phyloP scores from a whole-genome alignment of 2,888 invertebrate genomes.

The Suillia variegata region DNA sequence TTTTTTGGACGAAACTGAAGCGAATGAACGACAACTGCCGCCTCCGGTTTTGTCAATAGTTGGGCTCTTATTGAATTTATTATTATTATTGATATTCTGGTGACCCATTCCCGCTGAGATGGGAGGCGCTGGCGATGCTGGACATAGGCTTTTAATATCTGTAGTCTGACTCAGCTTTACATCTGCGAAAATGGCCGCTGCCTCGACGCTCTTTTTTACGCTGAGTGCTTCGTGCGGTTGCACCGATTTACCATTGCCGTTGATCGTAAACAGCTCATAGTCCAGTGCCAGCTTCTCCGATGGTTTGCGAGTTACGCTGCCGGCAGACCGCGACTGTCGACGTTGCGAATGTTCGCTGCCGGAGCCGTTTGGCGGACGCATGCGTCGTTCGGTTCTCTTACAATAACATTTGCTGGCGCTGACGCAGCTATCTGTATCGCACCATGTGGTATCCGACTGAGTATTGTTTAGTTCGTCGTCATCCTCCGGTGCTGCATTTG shows the following conservation, averaged over 20 bases:
- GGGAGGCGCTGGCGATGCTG: slow-evolving; percentile 21
- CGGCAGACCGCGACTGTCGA: slow-evolving; percentile 27
- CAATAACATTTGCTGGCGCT: slow-evolving; percentile 90
- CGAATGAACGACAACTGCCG: slow-evolving; percentile 42
- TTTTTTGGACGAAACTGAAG: slow-evolving; percentile 36
- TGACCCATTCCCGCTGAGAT: slow-evolving; percentile 6
- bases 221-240: slow-evolving; percentile 74
- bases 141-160: slow-evolving; percentile 66
- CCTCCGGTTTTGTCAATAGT: slow-evolving; percentile 14
- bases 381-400: slow-evolving; percentile 48
- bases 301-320: slow-evolving; percentile 47
- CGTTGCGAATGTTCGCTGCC: slow-evolving; percentile 44
- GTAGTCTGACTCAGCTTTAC: slow-evolving; percentile 74
- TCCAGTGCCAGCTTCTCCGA: slow-evolving; percentile 75
- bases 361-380: slow-evolving; percentile 20
- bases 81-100: not conserved
- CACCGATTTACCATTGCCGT: slow-evolving; percentile 65
- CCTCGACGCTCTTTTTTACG: slow-evolving; percentile 87
- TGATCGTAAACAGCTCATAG: slow-evolving; percentile 71
- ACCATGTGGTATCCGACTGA: slow-evolving; percentile 64
- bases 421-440: slow-evolving; percentile 84
- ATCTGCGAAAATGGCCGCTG: slow-evolving; percentile 84
- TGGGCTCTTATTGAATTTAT: slow-evolving; percentile 15
- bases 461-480: slow-evolving; percentile 63
- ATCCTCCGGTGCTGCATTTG: slow-evolving; percentile 49